Conservation (phyloP, 35 echinoderm and acorn worm genomes). For the Ophioderma brevispina region DNA sequence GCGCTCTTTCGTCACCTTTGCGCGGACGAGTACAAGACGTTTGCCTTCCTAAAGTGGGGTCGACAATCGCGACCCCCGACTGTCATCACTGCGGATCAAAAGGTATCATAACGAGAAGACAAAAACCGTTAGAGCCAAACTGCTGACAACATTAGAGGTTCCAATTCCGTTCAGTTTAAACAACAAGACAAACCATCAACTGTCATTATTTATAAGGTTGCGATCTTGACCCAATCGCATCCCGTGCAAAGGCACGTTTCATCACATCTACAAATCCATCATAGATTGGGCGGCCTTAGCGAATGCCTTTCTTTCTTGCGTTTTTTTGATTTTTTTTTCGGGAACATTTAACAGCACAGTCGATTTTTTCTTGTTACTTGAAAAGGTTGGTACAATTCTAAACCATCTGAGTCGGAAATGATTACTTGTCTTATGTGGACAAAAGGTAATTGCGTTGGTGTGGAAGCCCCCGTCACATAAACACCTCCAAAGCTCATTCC, state of each 20-base stretch:
- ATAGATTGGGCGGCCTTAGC: not conserved
- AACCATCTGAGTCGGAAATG: too few relatives aligned
- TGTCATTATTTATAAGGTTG: conserved; percentile 7
- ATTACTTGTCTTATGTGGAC: too few relatives aligned
- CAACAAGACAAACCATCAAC: not conserved
- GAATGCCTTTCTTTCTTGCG: not conserved
- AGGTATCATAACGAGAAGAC: not conserved
- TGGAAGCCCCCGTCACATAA: too few relatives aligned
- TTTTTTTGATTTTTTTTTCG: not conserved
- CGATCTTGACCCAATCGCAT: not conserved
- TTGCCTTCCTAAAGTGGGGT: conserved; percentile 1
- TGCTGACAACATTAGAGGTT: not conserved
- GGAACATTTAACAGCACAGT: too few relatives aligned
- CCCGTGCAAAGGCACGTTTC: not conserved
- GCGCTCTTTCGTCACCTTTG: not conserved
- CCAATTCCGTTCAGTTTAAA: conserved; percentile 9
- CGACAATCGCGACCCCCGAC: conserved; percentile 6
- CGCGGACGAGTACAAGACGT: conserved; percentile 8
- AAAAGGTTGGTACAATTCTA: too few relatives aligned
- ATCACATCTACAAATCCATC: not conserved
- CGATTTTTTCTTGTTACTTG: too few relatives aligned
- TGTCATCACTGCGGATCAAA: not conserved
- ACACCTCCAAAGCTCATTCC: too few relatives aligned
- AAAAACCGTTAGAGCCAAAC: not conserved
- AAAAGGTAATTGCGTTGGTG: too few relatives aligned